Conservation (phyloP, 2,797 vertebrate genomes). For the Hafferia zeledoni region DNA sequence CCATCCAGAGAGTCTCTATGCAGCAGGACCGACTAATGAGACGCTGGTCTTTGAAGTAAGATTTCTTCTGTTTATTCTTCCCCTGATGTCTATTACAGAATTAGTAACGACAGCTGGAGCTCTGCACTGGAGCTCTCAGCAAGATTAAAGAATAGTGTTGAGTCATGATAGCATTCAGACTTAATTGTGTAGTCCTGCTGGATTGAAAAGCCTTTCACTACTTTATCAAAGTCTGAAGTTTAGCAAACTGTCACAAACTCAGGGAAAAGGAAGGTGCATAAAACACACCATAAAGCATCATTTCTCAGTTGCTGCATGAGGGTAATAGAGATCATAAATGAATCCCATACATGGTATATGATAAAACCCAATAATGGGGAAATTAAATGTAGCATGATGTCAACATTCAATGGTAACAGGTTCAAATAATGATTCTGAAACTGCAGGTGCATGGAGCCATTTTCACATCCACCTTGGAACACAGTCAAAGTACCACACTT, state of each 20-base stretch:
- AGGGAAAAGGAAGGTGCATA: not conserved
- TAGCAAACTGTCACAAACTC: not conserved
- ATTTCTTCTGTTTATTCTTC: slow-evolving; percentile 28
- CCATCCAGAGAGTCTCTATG: slow-evolving; percentile 88
- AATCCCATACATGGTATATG: not conserved
- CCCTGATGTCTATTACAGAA: slow-evolving; percentile 66
- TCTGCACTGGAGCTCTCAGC: slow-evolving; percentile 33
- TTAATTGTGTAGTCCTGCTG: slow-evolving; percentile 61
- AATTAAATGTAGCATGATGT: not conserved
- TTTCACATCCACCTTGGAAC: not conserved
- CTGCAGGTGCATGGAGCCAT: not conserved
- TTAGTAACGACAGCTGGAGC: slow-evolving; percentile 68
- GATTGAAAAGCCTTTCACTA: slow-evolving; percentile 17
- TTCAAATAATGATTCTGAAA: not conserved
- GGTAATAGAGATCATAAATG: not conserved
- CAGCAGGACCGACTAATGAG: slow-evolving; percentile 93
- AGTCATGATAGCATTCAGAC: slow-evolving; percentile 42
- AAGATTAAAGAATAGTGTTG: slow-evolving; percentile 34
- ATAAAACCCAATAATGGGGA: not conserved
- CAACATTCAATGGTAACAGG: not conserved
- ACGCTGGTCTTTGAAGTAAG: slow-evolving; percentile 98
- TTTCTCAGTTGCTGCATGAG: not conserved
- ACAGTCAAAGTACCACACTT: not conserved
- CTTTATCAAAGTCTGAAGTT: not conserved
- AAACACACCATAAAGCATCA: not conserved